These are phyloP conservation scores for Dendrocopos noguchii DNA, from an alignment of 2,113 vertebrate species.

Conservation along the genomic window DNA sequence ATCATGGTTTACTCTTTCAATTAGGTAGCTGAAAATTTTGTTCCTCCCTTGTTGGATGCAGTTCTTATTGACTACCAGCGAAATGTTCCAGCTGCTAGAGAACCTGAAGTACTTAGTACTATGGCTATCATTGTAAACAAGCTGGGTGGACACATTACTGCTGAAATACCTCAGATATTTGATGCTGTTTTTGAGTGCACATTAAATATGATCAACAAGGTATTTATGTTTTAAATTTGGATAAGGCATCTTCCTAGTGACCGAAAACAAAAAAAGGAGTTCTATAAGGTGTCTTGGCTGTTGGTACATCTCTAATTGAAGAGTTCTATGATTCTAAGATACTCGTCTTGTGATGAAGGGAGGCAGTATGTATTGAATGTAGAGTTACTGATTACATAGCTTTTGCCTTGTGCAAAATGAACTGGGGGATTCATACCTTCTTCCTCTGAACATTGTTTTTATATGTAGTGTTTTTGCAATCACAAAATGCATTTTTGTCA, in stretches of 20 bases:
- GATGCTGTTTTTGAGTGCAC: slow-evolving; percentile 99
- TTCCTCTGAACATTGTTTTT: not conserved
- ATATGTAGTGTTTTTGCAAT: rapidly evolving
- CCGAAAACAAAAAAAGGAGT: not conserved
- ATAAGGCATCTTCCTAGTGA: not conserved
- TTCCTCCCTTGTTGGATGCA: slow-evolving; percentile 95
- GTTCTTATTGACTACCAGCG: slow-evolving; percentile 99
- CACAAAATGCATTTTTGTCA: not conserved
- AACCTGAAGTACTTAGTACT: slow-evolving; percentile 98
- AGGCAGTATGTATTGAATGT: not conserved
- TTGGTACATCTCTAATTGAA: not conserved
- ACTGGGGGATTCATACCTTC: not conserved
- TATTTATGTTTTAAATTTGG: slow-evolving; percentile 7
- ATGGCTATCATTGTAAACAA: slow-evolving; percentile 99
- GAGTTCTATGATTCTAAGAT: not conserved
- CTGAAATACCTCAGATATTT: slow-evolving; percentile 99
- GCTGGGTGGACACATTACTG: slow-evolving; percentile 95
- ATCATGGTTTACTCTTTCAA: not conserved
- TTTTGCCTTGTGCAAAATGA: not conserved
- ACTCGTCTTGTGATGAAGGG: not conserved
- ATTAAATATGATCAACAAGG: slow-evolving; percentile 99
- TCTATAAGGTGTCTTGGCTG: not conserved
- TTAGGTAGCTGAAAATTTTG: slow-evolving; percentile 98
- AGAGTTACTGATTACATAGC: not conserved
- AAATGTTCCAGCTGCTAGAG: slow-evolving; percentile 95